These are phyloP conservation scores for Patella caerulea DNA, from an alignment of 2,888 invertebrate species.

Conservation along the genomic window DNA sequence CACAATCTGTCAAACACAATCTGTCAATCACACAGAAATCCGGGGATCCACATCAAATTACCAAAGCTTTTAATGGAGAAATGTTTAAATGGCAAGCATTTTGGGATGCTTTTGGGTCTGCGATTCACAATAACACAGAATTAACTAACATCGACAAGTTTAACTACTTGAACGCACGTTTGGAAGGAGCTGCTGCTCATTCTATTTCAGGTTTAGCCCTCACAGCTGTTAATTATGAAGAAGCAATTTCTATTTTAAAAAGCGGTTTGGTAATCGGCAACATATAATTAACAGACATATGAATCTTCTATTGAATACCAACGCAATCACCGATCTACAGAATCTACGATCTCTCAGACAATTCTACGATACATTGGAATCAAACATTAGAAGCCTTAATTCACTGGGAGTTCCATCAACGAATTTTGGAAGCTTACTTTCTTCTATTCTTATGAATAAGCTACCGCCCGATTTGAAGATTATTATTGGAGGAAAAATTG, in stretches of 20 bases:
- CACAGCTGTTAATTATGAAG: not conserved
- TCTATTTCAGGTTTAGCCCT: not conserved
- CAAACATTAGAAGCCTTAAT: not conserved
- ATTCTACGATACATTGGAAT: not conserved
- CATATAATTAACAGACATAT: not conserved
- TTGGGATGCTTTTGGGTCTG: not conserved
- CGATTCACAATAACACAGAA: not conserved
- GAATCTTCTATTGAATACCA: not conserved
- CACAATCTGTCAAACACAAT: not conserved
- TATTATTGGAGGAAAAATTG: not conserved
- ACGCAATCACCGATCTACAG: not conserved
- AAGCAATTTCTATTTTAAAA: not conserved
- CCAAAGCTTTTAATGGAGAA: slow-evolving; percentile 3
- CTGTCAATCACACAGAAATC: not conserved
- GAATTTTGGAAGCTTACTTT: not conserved
- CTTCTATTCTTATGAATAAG: not conserved
- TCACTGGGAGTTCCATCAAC: slow-evolving; percentile 8
- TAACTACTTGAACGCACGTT: not conserved
- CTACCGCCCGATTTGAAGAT: not conserved
- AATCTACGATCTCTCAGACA: slow-evolving; percentile 1
- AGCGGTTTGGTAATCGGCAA: not conserved
- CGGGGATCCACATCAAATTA: not conserved
- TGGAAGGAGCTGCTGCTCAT: not conserved
- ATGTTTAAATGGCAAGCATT: slow-evolving; percentile 2
- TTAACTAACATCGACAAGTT: not conserved